phyloP scores from a whole-genome alignment of 2,888 invertebrate genomes.

The Stenchaetothrips biformis region DNA sequence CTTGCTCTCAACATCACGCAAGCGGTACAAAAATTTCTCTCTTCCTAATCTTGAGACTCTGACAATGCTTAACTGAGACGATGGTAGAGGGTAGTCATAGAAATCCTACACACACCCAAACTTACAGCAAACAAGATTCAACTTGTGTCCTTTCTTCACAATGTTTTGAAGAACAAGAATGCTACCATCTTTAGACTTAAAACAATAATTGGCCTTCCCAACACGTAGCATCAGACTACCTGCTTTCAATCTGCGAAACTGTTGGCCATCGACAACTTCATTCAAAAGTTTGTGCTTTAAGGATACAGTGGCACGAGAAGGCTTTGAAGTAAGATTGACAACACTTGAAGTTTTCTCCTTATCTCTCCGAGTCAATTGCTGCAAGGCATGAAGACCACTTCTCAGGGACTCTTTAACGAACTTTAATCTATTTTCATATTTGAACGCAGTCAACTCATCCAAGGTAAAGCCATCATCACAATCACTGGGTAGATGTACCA shows the following conservation, averaged over 20 bases:
- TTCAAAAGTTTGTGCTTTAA: not conserved
- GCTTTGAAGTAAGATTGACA: not conserved
- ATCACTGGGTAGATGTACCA: no score
- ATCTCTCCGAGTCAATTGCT: not conserved
- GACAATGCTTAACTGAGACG: not conserved
- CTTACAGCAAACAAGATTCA: not conserved
- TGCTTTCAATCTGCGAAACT: not conserved
- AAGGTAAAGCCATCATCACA: no score
- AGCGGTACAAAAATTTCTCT: not conserved
- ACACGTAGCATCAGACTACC: not conserved
- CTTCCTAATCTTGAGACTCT: not conserved
- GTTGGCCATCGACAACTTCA: not conserved
- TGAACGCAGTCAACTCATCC: no score
- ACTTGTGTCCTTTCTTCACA: not conserved
- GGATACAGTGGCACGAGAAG: not conserved
- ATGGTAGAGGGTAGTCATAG: not conserved
- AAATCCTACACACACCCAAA: not conserved
- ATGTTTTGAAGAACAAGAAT: not conserved
- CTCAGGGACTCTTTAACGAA: no score
- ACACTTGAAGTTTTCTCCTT: not conserved
- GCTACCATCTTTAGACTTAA: not conserved
- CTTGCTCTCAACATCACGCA: not conserved
- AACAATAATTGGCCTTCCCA: not conserved
- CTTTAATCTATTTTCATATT: no score
- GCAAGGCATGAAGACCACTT: not conserved